phyloP scores from a whole-genome alignment of 2,888 invertebrate species.

The Epirrita christyi region DNA sequence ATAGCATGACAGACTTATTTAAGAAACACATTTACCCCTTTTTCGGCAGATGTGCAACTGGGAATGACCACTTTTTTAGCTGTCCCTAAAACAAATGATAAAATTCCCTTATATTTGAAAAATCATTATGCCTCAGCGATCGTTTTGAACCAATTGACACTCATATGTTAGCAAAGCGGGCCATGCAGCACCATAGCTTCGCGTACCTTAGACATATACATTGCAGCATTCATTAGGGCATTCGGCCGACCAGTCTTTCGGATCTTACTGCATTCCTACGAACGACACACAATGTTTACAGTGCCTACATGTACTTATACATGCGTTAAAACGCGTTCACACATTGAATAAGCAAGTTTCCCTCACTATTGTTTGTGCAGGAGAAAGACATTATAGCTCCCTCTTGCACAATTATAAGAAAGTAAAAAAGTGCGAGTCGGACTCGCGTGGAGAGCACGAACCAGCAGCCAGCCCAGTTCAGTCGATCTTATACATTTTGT shows the following conservation, averaged over 20 bases:
- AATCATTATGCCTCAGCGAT: no score
- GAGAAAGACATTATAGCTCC: not conserved
- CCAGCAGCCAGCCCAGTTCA: no score
- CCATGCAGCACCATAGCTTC: conserved; percentile 40
- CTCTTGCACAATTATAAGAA: not conserved
- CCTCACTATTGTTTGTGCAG: not conserved
- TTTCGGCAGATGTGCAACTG: no score
- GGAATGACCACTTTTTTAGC: no score
- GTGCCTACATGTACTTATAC: conserved; percentile 36
- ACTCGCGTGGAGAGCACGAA: no score
- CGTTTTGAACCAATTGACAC: not conserved
- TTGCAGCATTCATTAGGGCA: conserved; percentile 87
- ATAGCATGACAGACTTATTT: no score
- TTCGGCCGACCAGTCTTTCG: conserved; percentile 85
- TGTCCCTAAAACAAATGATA: no score
- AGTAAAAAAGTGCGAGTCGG: no score
- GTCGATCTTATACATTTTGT: no score
- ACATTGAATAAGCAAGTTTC: conserved; percentile 29
- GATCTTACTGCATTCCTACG: conserved; percentile 87
- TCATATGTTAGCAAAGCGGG: conserved; percentile 42
- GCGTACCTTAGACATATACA: conserved; percentile 88
- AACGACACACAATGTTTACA: conserved; percentile 63
- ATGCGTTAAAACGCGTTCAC: conserved; percentile 11
- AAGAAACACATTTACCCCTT: no score
- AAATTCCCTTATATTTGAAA: no score